Evolutionary conservation across 2,113 vertebrate species (phyloP).

Genomic region (Dascyllus trimaculatus): DNA sequence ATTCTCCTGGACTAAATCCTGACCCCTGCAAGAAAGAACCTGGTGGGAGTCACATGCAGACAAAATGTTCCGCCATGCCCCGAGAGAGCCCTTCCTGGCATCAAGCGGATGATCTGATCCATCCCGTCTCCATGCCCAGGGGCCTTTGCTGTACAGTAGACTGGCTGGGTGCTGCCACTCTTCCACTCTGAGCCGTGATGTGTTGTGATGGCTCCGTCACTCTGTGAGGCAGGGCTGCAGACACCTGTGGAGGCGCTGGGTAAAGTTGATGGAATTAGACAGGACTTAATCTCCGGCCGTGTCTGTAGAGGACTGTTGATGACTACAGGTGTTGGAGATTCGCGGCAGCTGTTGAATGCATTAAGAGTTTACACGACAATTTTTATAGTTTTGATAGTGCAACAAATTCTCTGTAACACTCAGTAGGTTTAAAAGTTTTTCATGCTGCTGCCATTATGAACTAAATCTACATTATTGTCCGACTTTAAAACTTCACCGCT

Average conservation of each 20-base stretch:
- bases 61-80: conserved; percentile 57
- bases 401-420: too few species aligned
- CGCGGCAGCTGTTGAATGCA: background rate
- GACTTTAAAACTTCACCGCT: too few species aligned
- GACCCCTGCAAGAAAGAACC: conserved; percentile 49
- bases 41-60: conserved; percentile 53
- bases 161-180: conserved; percentile 75
- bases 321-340: conserved; percentile 27
- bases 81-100: conserved; percentile 53
- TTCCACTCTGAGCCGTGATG: conserved; percentile 66
- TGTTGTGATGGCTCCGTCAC: conserved; percentile 78
- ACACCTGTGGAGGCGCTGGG: conserved; percentile 78
- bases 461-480: too few species aligned
- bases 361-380: background rate
- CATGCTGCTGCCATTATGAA: too few species aligned
- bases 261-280: conserved; percentile 69
- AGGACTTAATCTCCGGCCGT: conserved; percentile 49
- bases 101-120: conserved; percentile 57
- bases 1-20: conserved; percentile 41
- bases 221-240: conserved; percentile 57
- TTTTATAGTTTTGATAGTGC: background rate
- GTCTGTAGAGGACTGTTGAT: conserved; percentile 1
- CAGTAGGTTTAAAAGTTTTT: too few species aligned
- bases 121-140: conserved; percentile 44
- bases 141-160: conserved; percentile 38